Conservation (phyloP, 2,797 vertebrate genomes). For the Podargus strigoides region DNA sequence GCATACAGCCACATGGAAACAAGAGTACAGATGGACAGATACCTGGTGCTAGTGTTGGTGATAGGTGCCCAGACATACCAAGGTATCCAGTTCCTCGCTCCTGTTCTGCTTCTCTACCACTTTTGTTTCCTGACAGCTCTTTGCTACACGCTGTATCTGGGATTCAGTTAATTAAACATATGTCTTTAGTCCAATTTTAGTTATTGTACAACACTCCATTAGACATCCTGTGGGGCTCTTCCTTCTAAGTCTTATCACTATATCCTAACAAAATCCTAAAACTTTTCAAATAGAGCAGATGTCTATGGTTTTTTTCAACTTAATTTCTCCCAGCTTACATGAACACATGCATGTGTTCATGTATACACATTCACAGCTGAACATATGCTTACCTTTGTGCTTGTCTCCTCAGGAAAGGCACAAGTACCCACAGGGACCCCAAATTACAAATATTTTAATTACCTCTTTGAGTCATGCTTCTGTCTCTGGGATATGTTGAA, state of each 20-base stretch:
- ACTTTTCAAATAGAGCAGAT: background rate
- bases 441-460: background rate
- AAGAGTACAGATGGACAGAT: background rate
- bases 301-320: background rate
- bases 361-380: background rate
- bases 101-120: background rate
- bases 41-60: background rate
- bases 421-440: background rate
- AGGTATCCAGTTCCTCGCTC: background rate
- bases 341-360: background rate
- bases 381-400: fast-evolving
- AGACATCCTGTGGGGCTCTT: background rate
- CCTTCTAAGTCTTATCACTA: background rate
- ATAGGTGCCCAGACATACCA: background rate
- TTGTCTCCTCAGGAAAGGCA: background rate
- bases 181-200: background rate
- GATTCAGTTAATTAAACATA: background rate
- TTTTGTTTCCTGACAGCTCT: background rate
- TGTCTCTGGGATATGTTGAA: background rate
- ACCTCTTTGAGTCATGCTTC: background rate
- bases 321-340: background rate
- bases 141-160: background rate
- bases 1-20: background rate
- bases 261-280: background rate
- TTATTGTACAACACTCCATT: background rate